A percentile compares a stretch with the other conserved stretches of the same genome.
These are phyloP conservation scores for Latrodectus elegans DNA, from an alignment of 2,888 invertebrate species.

Conservation along the genomic window DNA sequence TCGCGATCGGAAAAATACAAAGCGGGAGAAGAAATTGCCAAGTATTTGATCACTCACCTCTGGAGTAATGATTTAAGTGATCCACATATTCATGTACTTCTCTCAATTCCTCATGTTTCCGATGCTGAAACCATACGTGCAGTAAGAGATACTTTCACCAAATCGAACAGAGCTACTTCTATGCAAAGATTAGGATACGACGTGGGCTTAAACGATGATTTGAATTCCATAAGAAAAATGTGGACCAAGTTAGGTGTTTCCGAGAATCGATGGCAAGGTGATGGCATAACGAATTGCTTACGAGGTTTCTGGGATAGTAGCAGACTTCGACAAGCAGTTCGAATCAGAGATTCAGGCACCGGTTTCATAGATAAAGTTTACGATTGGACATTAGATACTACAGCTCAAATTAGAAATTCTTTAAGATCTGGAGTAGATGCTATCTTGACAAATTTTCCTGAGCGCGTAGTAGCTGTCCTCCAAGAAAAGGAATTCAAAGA, in stretches of 20 bases:
- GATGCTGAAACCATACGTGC: constrained; percentile 70
- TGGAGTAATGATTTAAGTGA: constrained; percentile 64
- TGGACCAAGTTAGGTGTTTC: constrained; percentile 68
- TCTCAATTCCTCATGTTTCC: constrained; percentile 70
- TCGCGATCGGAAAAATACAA: constrained; percentile 63
- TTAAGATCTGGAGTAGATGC: constrained; percentile 69
- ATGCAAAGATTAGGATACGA: constrained; percentile 70
- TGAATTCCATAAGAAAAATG: constrained; percentile 69
- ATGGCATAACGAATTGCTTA: constrained; percentile 71
- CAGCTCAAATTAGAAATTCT: constrained; percentile 48
- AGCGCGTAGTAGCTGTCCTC: constrained; percentile 68
- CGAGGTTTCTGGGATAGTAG: constrained; percentile 68
- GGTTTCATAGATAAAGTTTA: constrained; percentile 71
- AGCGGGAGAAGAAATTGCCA: constrained; percentile 71
- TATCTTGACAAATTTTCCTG: constrained; percentile 71
- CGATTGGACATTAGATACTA: constrained; percentile 72
- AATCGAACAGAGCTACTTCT: constrained; percentile 38
- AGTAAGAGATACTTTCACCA: constrained; percentile 69
- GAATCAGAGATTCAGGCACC: constrained; percentile 64
- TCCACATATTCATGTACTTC: constrained; percentile 56
- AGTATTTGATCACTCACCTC: constrained; percentile 68
- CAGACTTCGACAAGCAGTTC: constrained; percentile 69
- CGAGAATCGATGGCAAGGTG: constrained; percentile 71
- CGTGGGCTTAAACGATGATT: constrained; percentile 71
- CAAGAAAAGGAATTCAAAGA: constrained; percentile 69